phyloP scores from a whole-genome alignment of 2,888 invertebrate species.

The Drosophila subquinaria region DNA sequence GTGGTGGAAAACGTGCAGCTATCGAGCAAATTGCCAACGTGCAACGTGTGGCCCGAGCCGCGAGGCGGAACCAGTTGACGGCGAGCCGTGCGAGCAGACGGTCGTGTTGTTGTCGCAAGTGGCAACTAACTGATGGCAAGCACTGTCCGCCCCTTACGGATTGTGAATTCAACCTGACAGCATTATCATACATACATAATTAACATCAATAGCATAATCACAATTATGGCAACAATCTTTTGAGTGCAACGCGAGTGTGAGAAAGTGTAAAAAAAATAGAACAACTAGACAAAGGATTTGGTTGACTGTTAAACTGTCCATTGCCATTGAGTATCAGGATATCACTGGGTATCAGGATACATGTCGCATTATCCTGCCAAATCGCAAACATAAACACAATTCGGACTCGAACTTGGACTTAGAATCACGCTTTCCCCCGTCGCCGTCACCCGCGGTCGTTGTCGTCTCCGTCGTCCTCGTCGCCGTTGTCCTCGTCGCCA shows the following conservation, averaged over 20 bases:
- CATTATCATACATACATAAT: slow-evolving; percentile 4
- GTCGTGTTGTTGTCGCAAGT: slow-evolving; percentile 82
- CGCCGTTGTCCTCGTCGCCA: slow-evolving; percentile 34
- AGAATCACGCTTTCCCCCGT: too few species aligned
- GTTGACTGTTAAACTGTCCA: slow-evolving; percentile 26
- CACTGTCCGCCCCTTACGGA: slow-evolving; percentile 6
- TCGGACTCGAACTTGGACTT: slow-evolving; percentile 11
- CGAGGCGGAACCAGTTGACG: slow-evolving; percentile 85
- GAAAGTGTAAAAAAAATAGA: not conserved
- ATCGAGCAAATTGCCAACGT: slow-evolving; percentile 50
- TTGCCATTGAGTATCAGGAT: slow-evolving; percentile 21
- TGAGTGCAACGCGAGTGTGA: slow-evolving; percentile 19
- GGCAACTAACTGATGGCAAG: slow-evolving; percentile 36
- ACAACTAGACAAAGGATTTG: slow-evolving; percentile 30
- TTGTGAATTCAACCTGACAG: slow-evolving; percentile 5
- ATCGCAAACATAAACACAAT: slow-evolving; percentile 39
- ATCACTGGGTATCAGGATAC: slow-evolving; percentile 39
- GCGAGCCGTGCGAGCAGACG: slow-evolving; percentile 85
- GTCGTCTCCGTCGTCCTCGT: slow-evolving; percentile 2
- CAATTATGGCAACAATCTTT: slow-evolving; percentile 17
- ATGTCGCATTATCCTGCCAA: slow-evolving; percentile 60
- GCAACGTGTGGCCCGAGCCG: slow-evolving; percentile 72
- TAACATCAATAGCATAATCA: slow-evolving; percentile 23
- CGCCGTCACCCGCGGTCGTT: not conserved
- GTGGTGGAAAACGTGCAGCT: slow-evolving; percentile 47